phyloP scores from a whole-genome alignment of 23 tunicate genomes.

The Trididemnum nubilum region DNA sequence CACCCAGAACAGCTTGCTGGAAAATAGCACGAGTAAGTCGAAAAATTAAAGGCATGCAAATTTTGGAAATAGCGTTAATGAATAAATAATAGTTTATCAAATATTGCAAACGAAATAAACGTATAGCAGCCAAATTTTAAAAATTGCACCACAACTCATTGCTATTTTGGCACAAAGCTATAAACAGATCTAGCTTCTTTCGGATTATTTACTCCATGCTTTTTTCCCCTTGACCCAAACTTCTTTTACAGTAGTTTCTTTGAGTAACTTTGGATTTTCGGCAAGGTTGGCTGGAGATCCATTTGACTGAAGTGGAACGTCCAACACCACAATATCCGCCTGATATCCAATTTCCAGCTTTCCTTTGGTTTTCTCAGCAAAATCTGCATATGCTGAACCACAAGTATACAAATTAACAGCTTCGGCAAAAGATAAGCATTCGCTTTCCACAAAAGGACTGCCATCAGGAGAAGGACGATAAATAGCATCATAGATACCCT shows the following conservation, averaged over 20 bases:
- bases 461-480: conserved; percentile 54
- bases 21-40: too few relatives aligned
- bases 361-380: conserved; percentile 57
- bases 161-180: too few relatives aligned
- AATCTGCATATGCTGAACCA: conserved; percentile 78
- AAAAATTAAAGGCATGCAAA: too few relatives aligned
- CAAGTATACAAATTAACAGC: conserved; percentile 79
- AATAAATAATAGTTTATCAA: too few relatives aligned
- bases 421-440: conserved; percentile 76
- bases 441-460: conserved; percentile 35
- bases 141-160: too few relatives aligned
- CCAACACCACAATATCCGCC: conserved; percentile 83
- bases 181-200: too few relatives aligned
- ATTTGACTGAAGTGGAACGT: conserved; percentile 37
- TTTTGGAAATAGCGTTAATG: too few relatives aligned
- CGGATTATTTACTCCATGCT: not conserved
- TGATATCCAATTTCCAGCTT: conserved; percentile 59
- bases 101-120: too few relatives aligned
- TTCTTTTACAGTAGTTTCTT: conserved; percentile 50
- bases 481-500: conserved; percentile 89
- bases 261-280: conserved; percentile 49
- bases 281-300: conserved; percentile 59
- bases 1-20: too few relatives aligned
- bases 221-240: conserved; percentile 68
- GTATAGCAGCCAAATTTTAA: too few relatives aligned